Evolutionary conservation across 2,888 invertebrate genomes (phyloP).

Genomic region (Odontomyia ornata): DNA sequence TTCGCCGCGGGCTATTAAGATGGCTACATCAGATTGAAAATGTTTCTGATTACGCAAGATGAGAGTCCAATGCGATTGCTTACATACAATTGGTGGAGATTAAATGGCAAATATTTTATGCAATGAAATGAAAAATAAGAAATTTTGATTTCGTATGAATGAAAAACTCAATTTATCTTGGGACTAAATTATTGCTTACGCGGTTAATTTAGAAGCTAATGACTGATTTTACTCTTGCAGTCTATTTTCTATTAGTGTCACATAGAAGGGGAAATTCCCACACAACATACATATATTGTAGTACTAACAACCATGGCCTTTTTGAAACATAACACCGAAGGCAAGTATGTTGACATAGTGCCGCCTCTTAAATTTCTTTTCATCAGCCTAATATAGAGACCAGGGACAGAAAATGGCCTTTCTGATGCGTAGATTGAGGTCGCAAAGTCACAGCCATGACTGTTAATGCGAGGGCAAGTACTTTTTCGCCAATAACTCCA

Average conservation of each 20-base stretch:
- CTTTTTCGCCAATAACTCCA: background rate
- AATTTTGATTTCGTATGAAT: too few species aligned
- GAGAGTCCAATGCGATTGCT: too few species aligned
- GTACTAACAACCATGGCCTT: background rate
- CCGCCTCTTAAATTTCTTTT: conserved; percentile 40
- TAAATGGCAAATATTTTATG: too few species aligned
- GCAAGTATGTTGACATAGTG: conserved; percentile 41
- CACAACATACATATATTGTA: too few species aligned
- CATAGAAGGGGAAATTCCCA: background rate
- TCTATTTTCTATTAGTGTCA: conserved; percentile 3
- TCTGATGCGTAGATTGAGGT: conserved; percentile 20
- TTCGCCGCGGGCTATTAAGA: too few species aligned
- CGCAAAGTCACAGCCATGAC: background rate
- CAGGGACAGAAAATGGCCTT: conserved; percentile 25
- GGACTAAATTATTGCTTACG: too few species aligned
- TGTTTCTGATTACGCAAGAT: too few species aligned
- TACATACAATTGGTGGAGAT: too few species aligned
- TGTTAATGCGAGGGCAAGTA: background rate
- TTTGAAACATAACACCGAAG: conserved; percentile 23
- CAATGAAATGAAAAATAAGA: too few species aligned
- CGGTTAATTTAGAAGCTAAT: too few species aligned
- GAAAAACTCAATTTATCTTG: too few species aligned
- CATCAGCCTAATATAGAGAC: conserved; percentile 27
- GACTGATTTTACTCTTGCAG: background rate
- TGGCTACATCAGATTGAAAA: too few species aligned